Conservation (phyloP, 2,797 vertebrate species). For the Typhlichthys subterraneus region DNA sequence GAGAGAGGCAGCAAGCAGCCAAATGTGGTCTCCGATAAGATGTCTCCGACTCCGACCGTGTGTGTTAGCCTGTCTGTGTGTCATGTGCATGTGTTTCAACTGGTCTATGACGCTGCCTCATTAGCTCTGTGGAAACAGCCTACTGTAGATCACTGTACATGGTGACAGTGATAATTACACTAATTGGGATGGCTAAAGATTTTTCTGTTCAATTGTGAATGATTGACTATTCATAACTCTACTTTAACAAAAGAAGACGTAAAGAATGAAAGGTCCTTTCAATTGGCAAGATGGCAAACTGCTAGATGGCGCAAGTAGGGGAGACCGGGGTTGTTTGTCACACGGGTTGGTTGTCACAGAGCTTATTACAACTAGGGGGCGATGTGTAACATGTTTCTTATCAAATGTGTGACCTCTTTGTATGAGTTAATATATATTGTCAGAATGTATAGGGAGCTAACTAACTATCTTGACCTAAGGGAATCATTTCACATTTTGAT, state of each 20-base stretch:
- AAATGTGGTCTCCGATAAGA: conserved; percentile 1
- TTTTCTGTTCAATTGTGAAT: conserved; percentile 60
- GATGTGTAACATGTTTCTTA: too few species aligned
- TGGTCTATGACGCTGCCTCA: conserved; percentile 52
- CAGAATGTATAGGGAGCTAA: too few species aligned
- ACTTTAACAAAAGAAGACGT: conserved; percentile 52
- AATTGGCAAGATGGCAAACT: too few species aligned
- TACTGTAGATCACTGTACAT: conserved; percentile 30
- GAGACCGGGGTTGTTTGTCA: too few species aligned
- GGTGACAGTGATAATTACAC: conserved; percentile 65
- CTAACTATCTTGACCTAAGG: too few species aligned
- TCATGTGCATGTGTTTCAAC: conserved; percentile 9
- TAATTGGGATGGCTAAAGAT: conserved; percentile 70
- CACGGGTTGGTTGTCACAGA: too few species aligned
- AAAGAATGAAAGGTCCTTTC: background rate
- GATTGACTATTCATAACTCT: conserved; percentile 61
- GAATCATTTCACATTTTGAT: too few species aligned
- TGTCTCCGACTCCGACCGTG: background rate
- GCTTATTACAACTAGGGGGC: too few species aligned
- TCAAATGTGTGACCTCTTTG: too few species aligned
- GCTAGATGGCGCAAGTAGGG: too few species aligned
- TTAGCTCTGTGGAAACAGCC: conserved; percentile 62
- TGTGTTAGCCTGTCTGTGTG: conserved; percentile 10
- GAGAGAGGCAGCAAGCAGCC: too few species aligned
- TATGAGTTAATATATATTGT: too few species aligned